A percentile compares a stretch with the other conserved stretches of the same genome.
phyloP scores from a whole-genome alignment of 30 jellyfish, hydroid and myxozoan species.

The Nemopilema nomurai region DNA sequence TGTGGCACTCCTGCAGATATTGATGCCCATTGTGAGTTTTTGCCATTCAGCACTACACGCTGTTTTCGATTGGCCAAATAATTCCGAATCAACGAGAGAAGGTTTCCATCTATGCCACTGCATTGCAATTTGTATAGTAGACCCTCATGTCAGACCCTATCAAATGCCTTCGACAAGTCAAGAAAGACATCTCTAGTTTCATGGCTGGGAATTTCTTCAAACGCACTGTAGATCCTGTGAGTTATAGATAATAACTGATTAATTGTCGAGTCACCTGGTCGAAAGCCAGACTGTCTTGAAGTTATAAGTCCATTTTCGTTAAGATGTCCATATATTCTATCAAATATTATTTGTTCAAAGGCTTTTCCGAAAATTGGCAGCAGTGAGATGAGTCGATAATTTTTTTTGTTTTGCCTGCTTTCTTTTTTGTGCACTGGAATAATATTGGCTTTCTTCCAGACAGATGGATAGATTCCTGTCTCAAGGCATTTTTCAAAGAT shows the following conservation, averaged over 20 bases:
- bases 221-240: conserved; percentile 12
- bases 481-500: conserved; percentile 19
- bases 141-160: conserved; percentile 52
- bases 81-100: background rate
- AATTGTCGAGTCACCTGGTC: conserved; percentile 20
- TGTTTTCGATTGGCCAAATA: background rate
- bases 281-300: conserved; percentile 6
- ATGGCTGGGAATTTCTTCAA: conserved; percentile 15
- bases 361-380: conserved; percentile 7
- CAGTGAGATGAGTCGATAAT: conserved; percentile 5
- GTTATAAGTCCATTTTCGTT: background rate
- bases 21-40: conserved; percentile 1
- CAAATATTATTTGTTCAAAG: conserved; percentile 2
- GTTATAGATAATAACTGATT: conserved; percentile 14
- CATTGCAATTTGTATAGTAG: conserved; percentile 35
- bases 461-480: conserved; percentile 32
- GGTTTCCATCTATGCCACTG: conserved; percentile 41
- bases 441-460: conserved; percentile 56
- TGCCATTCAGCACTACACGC: conserved; percentile 9
- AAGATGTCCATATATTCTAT: conserved; percentile 11
- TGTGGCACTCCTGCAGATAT: conserved; percentile 34
- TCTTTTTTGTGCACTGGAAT: conserved; percentile 59
- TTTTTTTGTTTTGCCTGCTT: conserved; percentile 21
- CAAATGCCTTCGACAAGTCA: conserved; percentile 34
- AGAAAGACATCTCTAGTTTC: conserved; percentile 33